phyloP scores from a whole-genome alignment of 2,113 vertebrate genomes.

The Cricetomys ansorgei region DNA sequence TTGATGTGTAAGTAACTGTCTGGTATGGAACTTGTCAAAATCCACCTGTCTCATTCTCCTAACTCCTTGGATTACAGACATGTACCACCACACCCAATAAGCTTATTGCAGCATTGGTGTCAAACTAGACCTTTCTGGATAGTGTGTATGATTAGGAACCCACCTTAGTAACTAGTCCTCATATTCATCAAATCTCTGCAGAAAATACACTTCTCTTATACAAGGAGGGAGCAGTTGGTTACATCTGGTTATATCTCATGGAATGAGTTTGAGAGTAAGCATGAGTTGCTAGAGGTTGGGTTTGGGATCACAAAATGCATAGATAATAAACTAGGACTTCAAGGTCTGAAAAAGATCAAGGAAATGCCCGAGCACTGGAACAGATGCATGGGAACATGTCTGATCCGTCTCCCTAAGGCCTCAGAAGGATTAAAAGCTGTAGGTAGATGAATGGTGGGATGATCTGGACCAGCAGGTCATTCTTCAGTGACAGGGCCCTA shows the following conservation, averaged over 20 bases:
- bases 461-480: neutral
- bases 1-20: neutral
- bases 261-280: neutral
- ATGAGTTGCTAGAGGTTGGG: neutral
- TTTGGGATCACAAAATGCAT: conserved; percentile 39
- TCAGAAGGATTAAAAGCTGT: conserved; percentile 32
- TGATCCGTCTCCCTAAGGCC: neutral
- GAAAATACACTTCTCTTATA: neutral
- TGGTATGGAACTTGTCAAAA: neutral
- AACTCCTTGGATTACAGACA: neutral
- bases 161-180: neutral
- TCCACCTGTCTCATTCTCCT: neutral
- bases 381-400: neutral
- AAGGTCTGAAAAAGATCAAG: conserved; percentile 22
- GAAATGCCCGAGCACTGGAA: neutral
- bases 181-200: conserved; percentile 21
- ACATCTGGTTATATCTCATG: neutral
- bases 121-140: conserved; percentile 29
- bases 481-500: neutral
- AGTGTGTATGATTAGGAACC: neutral
- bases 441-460: conserved; percentile 35
- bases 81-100: neutral
- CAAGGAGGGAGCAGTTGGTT: neutral
- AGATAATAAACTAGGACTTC: conserved; percentile 3
- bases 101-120: conserved; percentile 14